Evolutionary conservation across 2,888 invertebrate species (phyloP).

Genomic region (Blera fallax): DNA sequence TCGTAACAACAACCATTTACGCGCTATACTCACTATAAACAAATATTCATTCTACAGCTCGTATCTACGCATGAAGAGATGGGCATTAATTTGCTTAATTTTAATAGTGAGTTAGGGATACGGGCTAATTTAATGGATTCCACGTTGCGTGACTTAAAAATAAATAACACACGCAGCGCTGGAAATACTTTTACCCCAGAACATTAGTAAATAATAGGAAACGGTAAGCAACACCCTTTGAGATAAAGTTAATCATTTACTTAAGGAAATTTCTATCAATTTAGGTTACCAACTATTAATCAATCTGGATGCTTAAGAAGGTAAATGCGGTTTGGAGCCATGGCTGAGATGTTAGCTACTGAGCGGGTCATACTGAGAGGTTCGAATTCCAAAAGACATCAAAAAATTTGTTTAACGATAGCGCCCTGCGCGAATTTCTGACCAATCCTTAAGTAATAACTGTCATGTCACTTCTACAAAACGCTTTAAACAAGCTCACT

Average conservation of each 20-base stretch:
- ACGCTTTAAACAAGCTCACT: too few species aligned
- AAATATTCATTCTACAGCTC: neutral
- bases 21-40: too few species aligned
- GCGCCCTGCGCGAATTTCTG: too few species aligned
- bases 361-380: too few species aligned
- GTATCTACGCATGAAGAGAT: neutral
- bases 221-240: neutral
- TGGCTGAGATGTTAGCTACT: too few species aligned
- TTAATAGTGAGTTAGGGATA: neutral
- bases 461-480: too few species aligned
- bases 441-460: too few species aligned
- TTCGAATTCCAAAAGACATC: too few species aligned
- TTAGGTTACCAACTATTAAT: neutral
- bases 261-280: neutral
- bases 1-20: too few species aligned
- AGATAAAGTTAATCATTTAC: neutral
- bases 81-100: neutral
- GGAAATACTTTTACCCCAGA: neutral
- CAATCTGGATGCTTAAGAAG: neutral
- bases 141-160: neutral
- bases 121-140: neutral
- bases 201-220: neutral
- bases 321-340: neutral
- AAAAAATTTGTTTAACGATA: too few species aligned
- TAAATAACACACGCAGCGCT: neutral